Percentiles rank a stretch among this genome's conserved stretches.
Conservation (phyloP, 2,888 invertebrate genomes). For the Apomyelois bistriatella region DNA sequence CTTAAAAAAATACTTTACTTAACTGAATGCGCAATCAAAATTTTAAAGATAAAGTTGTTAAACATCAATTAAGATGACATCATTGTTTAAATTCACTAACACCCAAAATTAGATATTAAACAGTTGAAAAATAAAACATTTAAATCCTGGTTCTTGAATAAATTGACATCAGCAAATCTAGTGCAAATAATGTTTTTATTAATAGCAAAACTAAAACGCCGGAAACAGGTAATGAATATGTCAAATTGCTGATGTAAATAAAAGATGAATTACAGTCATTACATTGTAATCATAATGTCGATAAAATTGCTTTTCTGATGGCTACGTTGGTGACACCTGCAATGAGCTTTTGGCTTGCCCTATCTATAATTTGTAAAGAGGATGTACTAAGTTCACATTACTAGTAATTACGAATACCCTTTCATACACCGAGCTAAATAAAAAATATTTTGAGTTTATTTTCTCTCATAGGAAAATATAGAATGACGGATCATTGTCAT, state of each 20-base stretch:
- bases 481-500: too few species aligned
- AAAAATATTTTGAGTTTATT: too few species aligned
- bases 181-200: not conserved
- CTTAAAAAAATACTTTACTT: too few species aligned
- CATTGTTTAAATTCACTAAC: not conserved
- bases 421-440: too few species aligned
- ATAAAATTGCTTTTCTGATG: not conserved
- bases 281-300: not conserved
- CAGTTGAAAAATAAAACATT: too few species aligned
- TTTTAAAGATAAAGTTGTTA: too few species aligned
- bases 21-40: too few species aligned
- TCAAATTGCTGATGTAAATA: not conserved
- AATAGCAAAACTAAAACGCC: not conserved
- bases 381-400: too few species aligned
- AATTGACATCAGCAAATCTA: not conserved
- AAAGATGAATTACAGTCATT: not conserved
- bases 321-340: not conserved
- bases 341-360: not conserved
- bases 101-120: not conserved
- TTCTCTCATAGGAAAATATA: too few species aligned
- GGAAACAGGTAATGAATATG: slow-evolving; percentile 2
- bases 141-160: not conserved
- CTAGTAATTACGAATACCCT: too few species aligned
- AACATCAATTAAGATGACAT: too few species aligned
- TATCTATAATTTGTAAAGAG: too few species aligned